These are phyloP conservation scores for Mico argentatus DNA, from an alignment of 2,797 vertebrate genomes.

Conservation along the genomic window DNA sequence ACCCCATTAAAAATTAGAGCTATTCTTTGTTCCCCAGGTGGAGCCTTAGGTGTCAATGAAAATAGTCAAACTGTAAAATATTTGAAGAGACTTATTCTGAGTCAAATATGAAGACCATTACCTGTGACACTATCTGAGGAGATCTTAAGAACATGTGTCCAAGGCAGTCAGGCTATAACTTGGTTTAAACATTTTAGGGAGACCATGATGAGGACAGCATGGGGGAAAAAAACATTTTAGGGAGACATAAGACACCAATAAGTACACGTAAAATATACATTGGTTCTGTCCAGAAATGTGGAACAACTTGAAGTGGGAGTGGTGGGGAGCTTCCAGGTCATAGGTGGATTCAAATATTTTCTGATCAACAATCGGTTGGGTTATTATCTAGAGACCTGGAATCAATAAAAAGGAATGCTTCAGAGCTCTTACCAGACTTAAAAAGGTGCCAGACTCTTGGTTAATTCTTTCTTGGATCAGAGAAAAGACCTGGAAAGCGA, in stretches of 20 bases:
- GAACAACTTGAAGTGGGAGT: background rate
- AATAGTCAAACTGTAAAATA: background rate
- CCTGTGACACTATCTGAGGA: background rate
- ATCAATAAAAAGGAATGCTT: background rate
- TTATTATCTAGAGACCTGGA: background rate
- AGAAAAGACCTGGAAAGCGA: background rate
- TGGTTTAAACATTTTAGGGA: background rate
- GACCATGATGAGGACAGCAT: background rate
- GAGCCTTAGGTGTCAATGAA: background rate
- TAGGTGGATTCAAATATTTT: background rate
- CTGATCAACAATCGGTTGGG: background rate
- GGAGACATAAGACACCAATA: background rate
- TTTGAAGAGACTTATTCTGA: background rate
- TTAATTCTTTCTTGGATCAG: background rate
- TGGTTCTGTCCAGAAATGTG: background rate
- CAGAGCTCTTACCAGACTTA: background rate
- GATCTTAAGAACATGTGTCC: background rate
- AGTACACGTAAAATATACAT: background rate
- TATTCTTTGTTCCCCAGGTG: background rate
- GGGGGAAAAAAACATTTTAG: background rate
- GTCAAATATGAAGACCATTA: background rate
- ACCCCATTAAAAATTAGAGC: background rate
- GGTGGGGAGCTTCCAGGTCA: background rate
- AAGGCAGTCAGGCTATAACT: background rate
- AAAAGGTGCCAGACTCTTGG: background rate